These are phyloP conservation scores for Magallana ariakensis DNA, from an alignment of 1,140 invertebrate genomes.

Conservation along the genomic window DNA sequence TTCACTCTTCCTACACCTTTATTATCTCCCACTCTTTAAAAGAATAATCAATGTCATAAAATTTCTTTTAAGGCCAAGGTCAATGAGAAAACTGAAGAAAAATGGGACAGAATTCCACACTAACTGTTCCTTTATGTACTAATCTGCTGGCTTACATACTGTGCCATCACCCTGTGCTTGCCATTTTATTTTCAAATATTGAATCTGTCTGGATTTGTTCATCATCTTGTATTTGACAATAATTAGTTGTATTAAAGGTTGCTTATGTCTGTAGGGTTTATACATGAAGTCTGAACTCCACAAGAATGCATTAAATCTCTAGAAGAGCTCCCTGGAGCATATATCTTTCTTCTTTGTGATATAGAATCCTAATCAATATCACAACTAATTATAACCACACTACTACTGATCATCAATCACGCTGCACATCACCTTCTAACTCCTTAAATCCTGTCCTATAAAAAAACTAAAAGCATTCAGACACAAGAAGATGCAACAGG, in stretches of 20 bases:
- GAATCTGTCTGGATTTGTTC: background rate
- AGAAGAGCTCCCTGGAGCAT: background rate
- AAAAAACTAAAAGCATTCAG: no score
- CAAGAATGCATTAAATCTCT: background rate
- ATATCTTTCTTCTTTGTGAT: background rate
- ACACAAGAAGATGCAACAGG: no score
- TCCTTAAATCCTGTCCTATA: no score
- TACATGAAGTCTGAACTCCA: background rate
- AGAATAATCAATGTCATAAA: conserved; percentile 23
- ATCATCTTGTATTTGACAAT: background rate
- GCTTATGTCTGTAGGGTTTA: background rate
- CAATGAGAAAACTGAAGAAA: background rate
- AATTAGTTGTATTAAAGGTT: conserved; percentile 14
- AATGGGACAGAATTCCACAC: background rate
- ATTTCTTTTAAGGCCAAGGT: conserved; percentile 1
- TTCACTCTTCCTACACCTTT: background rate
- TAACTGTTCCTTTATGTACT: no score
- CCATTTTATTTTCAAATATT: no score
- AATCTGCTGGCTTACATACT: no score
- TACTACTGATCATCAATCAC: background rate
- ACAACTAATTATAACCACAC: conserved; percentile 22
- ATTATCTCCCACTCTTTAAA: conserved; percentile 6
- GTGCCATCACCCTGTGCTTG: no score
- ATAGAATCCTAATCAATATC: conserved; percentile 23
- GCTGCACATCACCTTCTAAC: background rate